A percentile compares a stretch with the other conserved stretches of the same genome.
phyloP scores from a whole-genome alignment of 64 coral and sea anemone genomes.

The Actinia equina region DNA sequence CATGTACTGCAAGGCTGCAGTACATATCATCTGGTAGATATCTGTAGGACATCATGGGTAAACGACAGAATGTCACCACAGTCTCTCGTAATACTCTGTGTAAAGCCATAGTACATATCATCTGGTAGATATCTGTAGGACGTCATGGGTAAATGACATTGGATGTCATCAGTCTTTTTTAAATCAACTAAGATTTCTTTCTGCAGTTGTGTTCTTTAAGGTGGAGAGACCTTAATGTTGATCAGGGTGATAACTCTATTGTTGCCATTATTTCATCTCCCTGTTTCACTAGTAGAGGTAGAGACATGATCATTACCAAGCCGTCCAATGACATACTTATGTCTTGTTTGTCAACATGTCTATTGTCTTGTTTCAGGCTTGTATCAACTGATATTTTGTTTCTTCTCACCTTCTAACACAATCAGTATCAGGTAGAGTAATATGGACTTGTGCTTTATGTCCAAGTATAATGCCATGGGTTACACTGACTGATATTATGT shows the following conservation, averaged over 20 bases:
- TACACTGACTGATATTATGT: no score
- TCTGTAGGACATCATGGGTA: no score
- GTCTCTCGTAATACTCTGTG: background rate
- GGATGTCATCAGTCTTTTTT: background rate
- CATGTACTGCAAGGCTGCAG: background rate
- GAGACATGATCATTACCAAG: background rate
- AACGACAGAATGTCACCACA: background rate
- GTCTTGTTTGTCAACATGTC: background rate
- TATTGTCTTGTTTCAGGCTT: constrained; percentile 1
- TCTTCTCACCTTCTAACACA: background rate
- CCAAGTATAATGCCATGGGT: background rate
- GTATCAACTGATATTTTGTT: no score
- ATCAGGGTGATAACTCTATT: no score
- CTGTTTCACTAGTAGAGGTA: background rate
- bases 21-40: no score
- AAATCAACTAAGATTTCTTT: no score
- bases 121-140: no score
- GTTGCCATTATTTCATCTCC: background rate
- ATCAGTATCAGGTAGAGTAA: background rate
- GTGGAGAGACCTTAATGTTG: no score
- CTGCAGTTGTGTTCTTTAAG: no score
- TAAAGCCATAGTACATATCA: background rate
- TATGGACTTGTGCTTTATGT: no score
- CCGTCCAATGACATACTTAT: background rate
- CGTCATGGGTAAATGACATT: background rate